phyloP scores from a whole-genome alignment of 1,140 invertebrate species.

The Heliconius nattereri region DNA sequence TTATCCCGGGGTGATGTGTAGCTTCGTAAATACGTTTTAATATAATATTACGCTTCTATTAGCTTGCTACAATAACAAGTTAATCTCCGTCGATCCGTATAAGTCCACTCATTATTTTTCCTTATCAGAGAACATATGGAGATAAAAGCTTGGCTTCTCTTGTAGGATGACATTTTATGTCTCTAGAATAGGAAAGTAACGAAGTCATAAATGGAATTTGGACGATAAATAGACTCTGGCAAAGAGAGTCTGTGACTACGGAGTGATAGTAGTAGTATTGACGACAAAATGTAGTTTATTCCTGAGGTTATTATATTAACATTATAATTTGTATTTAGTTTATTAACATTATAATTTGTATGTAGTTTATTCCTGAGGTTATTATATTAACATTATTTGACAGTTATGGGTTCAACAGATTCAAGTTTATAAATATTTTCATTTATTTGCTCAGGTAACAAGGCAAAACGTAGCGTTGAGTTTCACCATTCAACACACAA shows the following conservation, averaged over 20 bases:
- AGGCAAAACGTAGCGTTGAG: too few species aligned
- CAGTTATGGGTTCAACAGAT: too few species aligned
- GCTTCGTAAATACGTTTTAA: conserved; percentile 33
- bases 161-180: conserved; percentile 73
- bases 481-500: too few species aligned
- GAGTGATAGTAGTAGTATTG: conserved; percentile 55
- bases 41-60: conserved; percentile 36
- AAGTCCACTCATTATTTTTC: conserved; percentile 73
- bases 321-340: too few species aligned
- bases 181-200: conserved; percentile 76
- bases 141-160: conserved; percentile 68
- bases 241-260: conserved; percentile 54
- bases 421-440: too few species aligned
- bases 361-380: neutral
- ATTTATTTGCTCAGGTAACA: too few species aligned
- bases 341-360: too few species aligned
- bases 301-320: neutral
- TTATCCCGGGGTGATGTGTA: conserved; percentile 19
- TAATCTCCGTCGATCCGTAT: conserved; percentile 62
- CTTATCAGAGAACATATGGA: conserved; percentile 68
- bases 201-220: conserved; percentile 71
- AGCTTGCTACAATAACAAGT: conserved; percentile 66
- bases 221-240: conserved; percentile 71
- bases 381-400: neutral
- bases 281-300: conserved; percentile 36